Conservation (phyloP, 2,113 vertebrate species). For the Antechinus flavipes region DNA sequence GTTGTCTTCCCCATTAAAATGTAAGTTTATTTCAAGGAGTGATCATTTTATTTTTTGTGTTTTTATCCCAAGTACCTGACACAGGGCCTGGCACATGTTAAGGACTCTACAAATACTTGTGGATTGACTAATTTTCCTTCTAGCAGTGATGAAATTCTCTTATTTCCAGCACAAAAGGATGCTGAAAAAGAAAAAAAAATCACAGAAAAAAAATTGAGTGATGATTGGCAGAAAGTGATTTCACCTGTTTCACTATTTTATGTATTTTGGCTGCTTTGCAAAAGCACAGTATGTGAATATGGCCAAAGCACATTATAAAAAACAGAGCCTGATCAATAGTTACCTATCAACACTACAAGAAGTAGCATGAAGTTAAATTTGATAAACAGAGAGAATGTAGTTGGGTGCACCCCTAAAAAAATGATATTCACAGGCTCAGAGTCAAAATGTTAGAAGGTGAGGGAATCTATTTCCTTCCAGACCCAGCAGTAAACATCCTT, state of each 20-base stretch:
- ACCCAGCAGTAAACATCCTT: not conserved
- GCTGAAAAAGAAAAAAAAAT: not conserved
- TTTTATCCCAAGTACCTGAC: not conserved
- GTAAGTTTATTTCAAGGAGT: not conserved
- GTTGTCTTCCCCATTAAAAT: not conserved
- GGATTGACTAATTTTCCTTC: not conserved
- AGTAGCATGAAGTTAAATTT: not conserved
- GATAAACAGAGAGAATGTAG: not conserved
- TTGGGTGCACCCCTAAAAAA: not conserved
- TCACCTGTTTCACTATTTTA: not conserved
- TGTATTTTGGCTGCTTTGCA: not conserved
- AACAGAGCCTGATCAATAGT: not conserved
- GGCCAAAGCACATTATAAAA: not conserved
- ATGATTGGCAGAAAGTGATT: not conserved
- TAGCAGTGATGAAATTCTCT: not conserved
- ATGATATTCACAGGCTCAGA: not conserved
- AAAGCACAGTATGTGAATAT: not conserved
- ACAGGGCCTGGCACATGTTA: not conserved
- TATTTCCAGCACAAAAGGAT: not conserved
- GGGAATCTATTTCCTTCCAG: not conserved
- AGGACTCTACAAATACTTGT: not conserved
- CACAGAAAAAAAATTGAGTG: not conserved
- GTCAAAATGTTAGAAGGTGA: not conserved
- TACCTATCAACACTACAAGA: not conserved
- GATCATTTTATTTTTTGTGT: not conserved